These are phyloP conservation scores for Notolabrus celidotus DNA, from an alignment of 2,797 vertebrate genomes.

Conservation along the genomic window DNA sequence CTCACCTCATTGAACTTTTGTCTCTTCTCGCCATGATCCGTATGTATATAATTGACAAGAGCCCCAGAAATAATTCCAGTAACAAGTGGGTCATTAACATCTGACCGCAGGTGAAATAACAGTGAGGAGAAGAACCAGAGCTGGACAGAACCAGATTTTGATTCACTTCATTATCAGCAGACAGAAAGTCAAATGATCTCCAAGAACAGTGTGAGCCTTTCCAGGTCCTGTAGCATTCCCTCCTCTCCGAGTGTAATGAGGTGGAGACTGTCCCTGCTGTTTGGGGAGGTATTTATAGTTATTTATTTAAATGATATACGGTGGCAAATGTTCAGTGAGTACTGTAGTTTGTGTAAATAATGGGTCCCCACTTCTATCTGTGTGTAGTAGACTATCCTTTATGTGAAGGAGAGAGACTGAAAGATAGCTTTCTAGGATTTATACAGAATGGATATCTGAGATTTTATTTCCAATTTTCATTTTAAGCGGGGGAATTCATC, in stretches of 20 bases:
- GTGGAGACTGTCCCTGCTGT: slow-evolving; percentile 89
- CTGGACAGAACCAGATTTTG: slow-evolving; percentile 49
- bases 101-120: slow-evolving; percentile 6
- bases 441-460: background rate
- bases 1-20: slow-evolving; percentile 8
- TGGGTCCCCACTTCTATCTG: slow-evolving; percentile 16
- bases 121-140: slow-evolving; percentile 10
- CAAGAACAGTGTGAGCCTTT: slow-evolving; percentile 84
- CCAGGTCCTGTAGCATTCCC: slow-evolving; percentile 92
- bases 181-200: slow-evolving; percentile 93
- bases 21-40: background rate
- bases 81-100: background rate
- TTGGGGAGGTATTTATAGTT: slow-evolving; percentile 86
- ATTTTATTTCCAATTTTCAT: slow-evolving; percentile 6
- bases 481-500: slow-evolving; percentile 2
- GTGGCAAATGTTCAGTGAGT: slow-evolving; percentile 83
- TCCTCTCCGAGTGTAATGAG: slow-evolving; percentile 91
- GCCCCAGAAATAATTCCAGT: slow-evolving; percentile 8
- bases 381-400: background rate
- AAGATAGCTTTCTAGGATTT: background rate
- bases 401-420: background rate
- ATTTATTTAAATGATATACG: slow-evolving; percentile 95
- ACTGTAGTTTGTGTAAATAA: slow-evolving; percentile 87
- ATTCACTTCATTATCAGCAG: slow-evolving; percentile 92
- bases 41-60: slow-evolving; percentile 14